Percentiles rank a stretch among this genome's conserved stretches.
Evolutionary conservation across 2,797 vertebrate genomes (phyloP).

Genomic region (Chelon auratus): DNA sequence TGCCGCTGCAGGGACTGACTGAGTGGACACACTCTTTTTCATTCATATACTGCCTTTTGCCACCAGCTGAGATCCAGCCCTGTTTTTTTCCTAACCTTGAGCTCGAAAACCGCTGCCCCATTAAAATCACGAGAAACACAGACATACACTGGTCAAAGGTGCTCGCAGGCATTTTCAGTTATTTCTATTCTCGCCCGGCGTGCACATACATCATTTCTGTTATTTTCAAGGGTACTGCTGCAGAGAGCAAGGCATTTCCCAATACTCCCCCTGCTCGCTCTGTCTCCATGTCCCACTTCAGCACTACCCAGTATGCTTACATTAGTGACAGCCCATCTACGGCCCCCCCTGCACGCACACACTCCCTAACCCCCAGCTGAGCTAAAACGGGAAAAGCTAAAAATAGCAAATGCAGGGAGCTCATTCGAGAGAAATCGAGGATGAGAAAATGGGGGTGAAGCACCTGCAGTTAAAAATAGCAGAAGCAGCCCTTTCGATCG

Average conservation of each 20-base stretch:
- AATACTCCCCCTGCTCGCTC: constrained; percentile 40
- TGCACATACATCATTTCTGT: constrained; percentile 35
- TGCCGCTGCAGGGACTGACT: neutral
- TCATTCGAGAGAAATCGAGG: constrained; percentile 62
- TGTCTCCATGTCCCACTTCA: constrained; percentile 65
- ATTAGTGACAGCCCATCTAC: constrained; percentile 55
- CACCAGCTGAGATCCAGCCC: constrained; percentile 18
- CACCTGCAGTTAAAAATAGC: constrained; percentile 77
- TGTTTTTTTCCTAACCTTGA: neutral
- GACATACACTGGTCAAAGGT: constrained; percentile 13
- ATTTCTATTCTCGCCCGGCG: constrained; percentile 17
- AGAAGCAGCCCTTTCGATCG: constrained; percentile 50
- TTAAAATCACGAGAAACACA: constrained; percentile 37
- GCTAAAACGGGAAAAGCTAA: constrained; percentile 78
- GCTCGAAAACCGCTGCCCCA: neutral
- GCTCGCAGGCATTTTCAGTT: constrained; percentile 26
- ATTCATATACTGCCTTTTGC: constrained; percentile 13
- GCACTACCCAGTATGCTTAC: constrained; percentile 41
- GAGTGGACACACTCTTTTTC: constrained; percentile 13
- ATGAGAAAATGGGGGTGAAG: constrained; percentile 61
- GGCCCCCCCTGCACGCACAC: constrained; percentile 21
- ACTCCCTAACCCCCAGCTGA: constrained; percentile 43
- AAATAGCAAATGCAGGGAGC: constrained; percentile 70
- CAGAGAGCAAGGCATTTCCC: constrained; percentile 46
- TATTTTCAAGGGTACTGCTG: constrained; percentile 49